A percentile compares a stretch with the other conserved stretches of the same genome.
Conservation (phyloP, 2,888 invertebrate genomes). For the Rhagium mordax region DNA sequence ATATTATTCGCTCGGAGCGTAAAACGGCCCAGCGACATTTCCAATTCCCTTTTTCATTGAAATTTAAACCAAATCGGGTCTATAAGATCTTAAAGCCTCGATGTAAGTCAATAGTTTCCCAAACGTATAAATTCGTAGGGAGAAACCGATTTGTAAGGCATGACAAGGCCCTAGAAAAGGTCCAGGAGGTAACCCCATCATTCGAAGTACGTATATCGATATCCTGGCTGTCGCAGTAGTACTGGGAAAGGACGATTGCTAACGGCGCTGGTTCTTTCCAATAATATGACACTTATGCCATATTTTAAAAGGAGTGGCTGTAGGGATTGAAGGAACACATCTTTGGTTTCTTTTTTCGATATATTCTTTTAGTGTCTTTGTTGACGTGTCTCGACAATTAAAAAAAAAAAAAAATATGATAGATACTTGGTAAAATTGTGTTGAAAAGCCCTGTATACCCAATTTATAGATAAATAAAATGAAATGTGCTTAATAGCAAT, state of each 20-base stretch:
- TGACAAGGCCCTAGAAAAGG: slow-evolving; percentile 20
- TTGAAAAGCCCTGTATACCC: no score
- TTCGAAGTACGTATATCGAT: slow-evolving; percentile 14
- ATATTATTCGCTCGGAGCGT: slow-evolving; percentile 23
- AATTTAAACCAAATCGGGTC: slow-evolving; percentile 29
- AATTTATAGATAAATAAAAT: no score
- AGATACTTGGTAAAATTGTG: no score
- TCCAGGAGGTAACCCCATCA: slow-evolving; percentile 7
- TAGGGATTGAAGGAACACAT: no score
- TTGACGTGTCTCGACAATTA: no score
- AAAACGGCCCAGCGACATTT: slow-evolving; percentile 9
- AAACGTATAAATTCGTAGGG: slow-evolving; percentile 27
- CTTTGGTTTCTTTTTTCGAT: no score
- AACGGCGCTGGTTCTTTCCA: not conserved
- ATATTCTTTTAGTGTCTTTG: no score
- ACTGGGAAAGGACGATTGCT: not conserved
- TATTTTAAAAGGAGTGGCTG: no score
- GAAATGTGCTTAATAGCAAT: no score
- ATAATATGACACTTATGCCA: no score
- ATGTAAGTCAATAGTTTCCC: slow-evolving; percentile 33
- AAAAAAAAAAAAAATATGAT: no score
- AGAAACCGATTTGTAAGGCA: slow-evolving; percentile 27
- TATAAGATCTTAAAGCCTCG: slow-evolving; percentile 20
- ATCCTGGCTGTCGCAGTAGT: slow-evolving; percentile 14
- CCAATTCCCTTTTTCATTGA: slow-evolving; percentile 36